phyloP scores from a whole-genome alignment of 2,113 vertebrate species.

The Takifugu bimaculatus region DNA sequence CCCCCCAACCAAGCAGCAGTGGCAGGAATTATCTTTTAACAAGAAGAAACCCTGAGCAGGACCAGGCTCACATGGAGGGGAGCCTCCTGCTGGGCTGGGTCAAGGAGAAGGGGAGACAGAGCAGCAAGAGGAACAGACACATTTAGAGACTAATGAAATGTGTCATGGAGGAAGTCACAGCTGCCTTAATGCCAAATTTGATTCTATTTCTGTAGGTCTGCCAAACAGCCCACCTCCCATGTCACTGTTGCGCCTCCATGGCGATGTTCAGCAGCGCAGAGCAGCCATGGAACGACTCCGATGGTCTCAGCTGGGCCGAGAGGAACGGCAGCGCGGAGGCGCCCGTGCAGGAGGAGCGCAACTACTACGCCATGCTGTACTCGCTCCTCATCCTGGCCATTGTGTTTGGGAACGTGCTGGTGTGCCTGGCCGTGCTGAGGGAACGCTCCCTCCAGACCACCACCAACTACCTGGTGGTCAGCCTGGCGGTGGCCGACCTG shows the following conservation, averaged over 20 bases:
- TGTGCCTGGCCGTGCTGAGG: slow-evolving; percentile 86
- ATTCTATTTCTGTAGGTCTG: slow-evolving; percentile 54
- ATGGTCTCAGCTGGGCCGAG: slow-evolving; percentile 44
- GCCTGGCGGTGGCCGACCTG: slow-evolving; percentile 88
- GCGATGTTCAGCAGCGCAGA: slow-evolving; percentile 74
- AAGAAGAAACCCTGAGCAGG: too few species aligned
- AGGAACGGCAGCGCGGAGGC: slow-evolving; percentile 71
- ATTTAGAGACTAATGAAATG: slow-evolving; percentile 3
- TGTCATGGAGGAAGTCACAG: not conserved
- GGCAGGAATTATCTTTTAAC: too few species aligned
- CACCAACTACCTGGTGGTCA: slow-evolving; percentile 94
- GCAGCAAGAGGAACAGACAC: too few species aligned
- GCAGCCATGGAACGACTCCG: slow-evolving; percentile 75
- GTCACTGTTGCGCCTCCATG: slow-evolving; percentile 72
- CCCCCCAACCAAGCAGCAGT: too few species aligned
- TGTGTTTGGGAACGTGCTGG: slow-evolving; percentile 87
- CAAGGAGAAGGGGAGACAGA: too few species aligned
- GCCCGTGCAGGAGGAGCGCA: slow-evolving; percentile 34
- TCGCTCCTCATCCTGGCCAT: slow-evolving; percentile 87
- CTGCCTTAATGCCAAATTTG: slow-evolving; percentile 3
- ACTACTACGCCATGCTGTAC: slow-evolving; percentile 89
- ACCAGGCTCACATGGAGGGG: too few species aligned
- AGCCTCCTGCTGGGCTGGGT: too few species aligned
- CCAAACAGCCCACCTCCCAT: slow-evolving; percentile 55
- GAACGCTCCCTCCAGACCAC: slow-evolving; percentile 87